Evolutionary conservation across 1,140 invertebrate species (phyloP).

Genomic region (Papilio machaon): DNA sequence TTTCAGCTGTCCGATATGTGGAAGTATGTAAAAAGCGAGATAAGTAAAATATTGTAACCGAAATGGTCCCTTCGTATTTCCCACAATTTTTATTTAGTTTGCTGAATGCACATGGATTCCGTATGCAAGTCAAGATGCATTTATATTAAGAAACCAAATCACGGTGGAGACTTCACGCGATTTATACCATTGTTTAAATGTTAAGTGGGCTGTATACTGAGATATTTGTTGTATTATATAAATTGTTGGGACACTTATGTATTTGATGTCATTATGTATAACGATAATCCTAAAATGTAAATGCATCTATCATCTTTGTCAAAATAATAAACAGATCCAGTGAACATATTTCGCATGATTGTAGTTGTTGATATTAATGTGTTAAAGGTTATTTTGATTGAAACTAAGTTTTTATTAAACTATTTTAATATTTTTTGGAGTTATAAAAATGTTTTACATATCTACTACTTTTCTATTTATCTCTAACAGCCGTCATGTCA

Average conservation of each 20-base stretch:
- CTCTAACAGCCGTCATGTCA: not conserved
- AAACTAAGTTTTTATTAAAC: too few species aligned
- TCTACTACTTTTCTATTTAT: too few species aligned
- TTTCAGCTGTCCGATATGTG: too few species aligned
- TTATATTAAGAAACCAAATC: not conserved
- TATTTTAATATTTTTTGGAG: too few species aligned
- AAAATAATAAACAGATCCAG: not conserved
- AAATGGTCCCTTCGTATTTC: not conserved
- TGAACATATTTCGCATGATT: not conserved
- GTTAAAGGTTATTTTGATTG: not conserved
- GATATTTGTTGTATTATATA: not conserved
- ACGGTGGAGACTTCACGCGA: not conserved
- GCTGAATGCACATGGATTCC: not conserved
- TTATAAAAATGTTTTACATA: too few species aligned
- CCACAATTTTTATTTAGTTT: not conserved
- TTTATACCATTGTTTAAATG: slow-evolving; percentile 22
- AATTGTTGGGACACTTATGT: not conserved
- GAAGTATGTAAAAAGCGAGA: not conserved
- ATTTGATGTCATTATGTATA: not conserved
- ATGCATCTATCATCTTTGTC: not conserved
- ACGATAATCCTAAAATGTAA: not conserved
- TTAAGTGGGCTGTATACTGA: not conserved
- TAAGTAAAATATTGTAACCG: not conserved
- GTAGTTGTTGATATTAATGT: not conserved
- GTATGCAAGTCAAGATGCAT: not conserved